phyloP scores from a whole-genome alignment of 1,140 invertebrate species.

The Prorops nasuta region DNA sequence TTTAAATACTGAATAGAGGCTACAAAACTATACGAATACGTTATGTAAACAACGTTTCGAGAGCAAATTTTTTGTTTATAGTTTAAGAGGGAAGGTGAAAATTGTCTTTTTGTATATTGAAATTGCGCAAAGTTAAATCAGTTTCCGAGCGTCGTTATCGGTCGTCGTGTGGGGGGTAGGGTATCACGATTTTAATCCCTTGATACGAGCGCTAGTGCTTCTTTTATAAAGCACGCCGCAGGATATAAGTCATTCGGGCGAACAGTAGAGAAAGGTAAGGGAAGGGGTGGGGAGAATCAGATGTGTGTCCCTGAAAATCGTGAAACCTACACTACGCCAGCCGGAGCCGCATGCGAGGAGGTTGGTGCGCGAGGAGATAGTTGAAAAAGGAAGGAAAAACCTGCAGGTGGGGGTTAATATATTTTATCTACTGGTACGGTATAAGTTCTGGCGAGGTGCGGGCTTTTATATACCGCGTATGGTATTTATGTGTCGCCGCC shows the following conservation, averaged over 20 bases:
- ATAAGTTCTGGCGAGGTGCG: conserved; percentile 25
- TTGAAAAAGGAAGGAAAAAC: background rate
- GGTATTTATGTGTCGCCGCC: conserved; percentile 44
- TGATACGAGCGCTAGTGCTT: conserved; percentile 9
- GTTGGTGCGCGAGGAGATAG: background rate
- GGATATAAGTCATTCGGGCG: conserved; percentile 30
- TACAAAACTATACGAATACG: too few relatives aligned
- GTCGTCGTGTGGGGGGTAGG: background rate
- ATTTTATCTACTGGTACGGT: conserved; percentile 32
- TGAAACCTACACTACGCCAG: conserved; percentile 34
- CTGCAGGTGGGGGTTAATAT: conserved; percentile 39
- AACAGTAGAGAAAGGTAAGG: conserved; percentile 7
- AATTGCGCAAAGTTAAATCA: too few relatives aligned
- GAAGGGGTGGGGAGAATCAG: background rate
- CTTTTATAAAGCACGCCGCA: conserved; percentile 36
- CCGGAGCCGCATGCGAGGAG: background rate
- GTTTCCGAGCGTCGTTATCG: too few relatives aligned
- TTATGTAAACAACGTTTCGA: too few relatives aligned
- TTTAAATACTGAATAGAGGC: too few relatives aligned
- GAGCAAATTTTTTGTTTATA: too few relatives aligned
- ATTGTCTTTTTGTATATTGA: too few relatives aligned
- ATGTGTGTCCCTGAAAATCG: conserved; percentile 37
- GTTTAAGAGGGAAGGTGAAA: too few relatives aligned
- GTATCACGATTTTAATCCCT: conserved; percentile 23
- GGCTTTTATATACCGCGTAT: conserved; percentile 37